phyloP scores from a whole-genome alignment of 2,113 vertebrate species.

The Leptobrachium ailaonicum region DNA sequence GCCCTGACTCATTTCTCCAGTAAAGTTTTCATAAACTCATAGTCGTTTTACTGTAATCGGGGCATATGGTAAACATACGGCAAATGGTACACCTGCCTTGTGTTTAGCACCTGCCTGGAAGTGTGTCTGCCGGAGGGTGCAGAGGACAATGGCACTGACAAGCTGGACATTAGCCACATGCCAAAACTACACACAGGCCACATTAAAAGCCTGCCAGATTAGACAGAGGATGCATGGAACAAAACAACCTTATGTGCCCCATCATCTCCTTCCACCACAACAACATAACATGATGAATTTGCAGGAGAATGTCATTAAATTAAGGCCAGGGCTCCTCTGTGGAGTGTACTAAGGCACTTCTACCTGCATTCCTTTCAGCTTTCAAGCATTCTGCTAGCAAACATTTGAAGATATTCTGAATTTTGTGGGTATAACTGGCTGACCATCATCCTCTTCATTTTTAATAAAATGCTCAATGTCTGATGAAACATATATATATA shows the following conservation, averaged over 20 bases:
- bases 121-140: conserved; percentile 50
- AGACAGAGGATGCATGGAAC: conserved; percentile 49
- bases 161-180: conserved; percentile 62
- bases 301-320: no score
- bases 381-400: no score
- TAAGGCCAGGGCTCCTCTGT: no score
- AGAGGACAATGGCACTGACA: conserved; percentile 66
- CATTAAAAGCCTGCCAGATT: conserved; percentile 55
- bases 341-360: no score
- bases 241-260: conserved; percentile 34
- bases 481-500: no score
- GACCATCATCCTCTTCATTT: no score
- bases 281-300: no score
- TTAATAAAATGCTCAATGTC: no score
- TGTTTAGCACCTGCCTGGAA: conserved; percentile 78
- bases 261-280: neutral
- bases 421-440: no score
- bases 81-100: conserved; percentile 74
- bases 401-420: no score
- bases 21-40: conserved; percentile 63
- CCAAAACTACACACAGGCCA: conserved; percentile 51
- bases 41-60: conserved; percentile 57
- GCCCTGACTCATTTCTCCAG: conserved; percentile 65
- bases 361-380: no score
- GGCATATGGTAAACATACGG: conserved; percentile 85